Percentiles rank a stretch among this genome's conserved stretches.
phyloP scores from a whole-genome alignment of 1,140 invertebrate species.

The Euwallacea similis region DNA sequence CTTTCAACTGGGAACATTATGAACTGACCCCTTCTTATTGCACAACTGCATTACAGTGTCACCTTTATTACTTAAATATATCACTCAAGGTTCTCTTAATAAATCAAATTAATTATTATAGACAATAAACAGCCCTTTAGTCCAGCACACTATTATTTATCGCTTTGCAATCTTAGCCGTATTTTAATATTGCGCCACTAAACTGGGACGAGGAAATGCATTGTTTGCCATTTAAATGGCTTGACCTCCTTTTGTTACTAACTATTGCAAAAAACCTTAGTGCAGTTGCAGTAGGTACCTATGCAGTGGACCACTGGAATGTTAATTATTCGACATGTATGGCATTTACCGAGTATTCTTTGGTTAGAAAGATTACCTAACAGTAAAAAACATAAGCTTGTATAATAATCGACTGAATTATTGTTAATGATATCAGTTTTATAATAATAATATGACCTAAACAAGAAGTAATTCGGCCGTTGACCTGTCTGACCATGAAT shows the following conservation, averaged over 20 bases:
- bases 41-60: too few relatives aligned
- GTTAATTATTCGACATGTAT: too few relatives aligned
- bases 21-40: background rate
- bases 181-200: slow-evolving; percentile 1
- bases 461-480: slow-evolving; percentile 2
- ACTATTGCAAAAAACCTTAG: slow-evolving; percentile 23
- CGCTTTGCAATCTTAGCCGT: slow-evolving; percentile 5
- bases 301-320: background rate
- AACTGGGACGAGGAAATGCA: slow-evolving; percentile 23
- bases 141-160: slow-evolving; percentile 8
- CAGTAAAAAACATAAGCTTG: too few relatives aligned
- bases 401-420: too few relatives aligned
- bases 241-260: slow-evolving; percentile 20
- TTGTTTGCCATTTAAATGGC: slow-evolving; percentile 17
- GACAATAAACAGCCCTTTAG: background rate
- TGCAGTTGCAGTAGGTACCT: slow-evolving; percentile 2
- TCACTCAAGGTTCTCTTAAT: background rate
- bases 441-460: too few relatives aligned
- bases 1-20: slow-evolving; percentile 9
- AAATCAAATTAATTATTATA: background rate
- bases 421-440: too few relatives aligned
- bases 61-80: background rate
- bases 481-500: slow-evolving; percentile 8
- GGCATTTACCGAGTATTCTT: too few relatives aligned
- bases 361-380: too few relatives aligned